These are phyloP conservation scores for Nasonia vitripennis DNA, from an alignment of 1,140 invertebrate genomes.

Conservation along the genomic window DNA sequence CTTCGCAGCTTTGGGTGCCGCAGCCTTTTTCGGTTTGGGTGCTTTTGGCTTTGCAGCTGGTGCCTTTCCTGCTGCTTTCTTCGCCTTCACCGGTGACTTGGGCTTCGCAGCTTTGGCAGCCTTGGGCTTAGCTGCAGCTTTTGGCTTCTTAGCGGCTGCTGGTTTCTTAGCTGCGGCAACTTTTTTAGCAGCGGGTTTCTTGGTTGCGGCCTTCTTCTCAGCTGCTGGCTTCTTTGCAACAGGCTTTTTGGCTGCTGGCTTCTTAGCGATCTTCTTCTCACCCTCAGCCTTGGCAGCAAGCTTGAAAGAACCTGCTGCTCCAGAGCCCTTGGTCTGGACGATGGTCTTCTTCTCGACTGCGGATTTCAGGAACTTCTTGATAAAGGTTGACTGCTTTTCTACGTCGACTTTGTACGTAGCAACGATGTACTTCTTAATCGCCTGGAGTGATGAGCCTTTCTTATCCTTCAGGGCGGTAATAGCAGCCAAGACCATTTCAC, in stretches of 20 bases:
- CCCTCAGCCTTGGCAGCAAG: slow-evolving; percentile 56
- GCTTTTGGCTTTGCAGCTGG: too few relatives aligned
- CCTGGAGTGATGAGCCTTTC: slow-evolving; percentile 77
- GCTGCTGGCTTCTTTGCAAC: too few relatives aligned
- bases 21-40: too few relatives aligned
- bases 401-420: slow-evolving; percentile 77
- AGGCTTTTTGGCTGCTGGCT: slow-evolving; percentile 20
- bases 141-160: not conserved
- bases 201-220: too few relatives aligned
- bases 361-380: slow-evolving; percentile 77
- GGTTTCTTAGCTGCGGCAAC: not conserved
- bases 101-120: not conserved
- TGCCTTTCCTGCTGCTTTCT: too few relatives aligned
- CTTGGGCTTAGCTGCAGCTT: not conserved
- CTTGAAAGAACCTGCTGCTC: slow-evolving; percentile 79
- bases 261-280: slow-evolving; percentile 9
- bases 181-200: not conserved
- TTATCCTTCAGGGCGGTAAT: slow-evolving; percentile 78
- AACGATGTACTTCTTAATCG: slow-evolving; percentile 80
- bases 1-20: not conserved
- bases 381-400: slow-evolving; percentile 77
- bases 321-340: slow-evolving; percentile 79
- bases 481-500: slow-evolving; percentile 77
- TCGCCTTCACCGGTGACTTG: not conserved
- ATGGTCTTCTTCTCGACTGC: slow-evolving; percentile 76